phyloP scores from a whole-genome alignment of 2,113 vertebrate species.

The Myotis lucifugus region DNA sequence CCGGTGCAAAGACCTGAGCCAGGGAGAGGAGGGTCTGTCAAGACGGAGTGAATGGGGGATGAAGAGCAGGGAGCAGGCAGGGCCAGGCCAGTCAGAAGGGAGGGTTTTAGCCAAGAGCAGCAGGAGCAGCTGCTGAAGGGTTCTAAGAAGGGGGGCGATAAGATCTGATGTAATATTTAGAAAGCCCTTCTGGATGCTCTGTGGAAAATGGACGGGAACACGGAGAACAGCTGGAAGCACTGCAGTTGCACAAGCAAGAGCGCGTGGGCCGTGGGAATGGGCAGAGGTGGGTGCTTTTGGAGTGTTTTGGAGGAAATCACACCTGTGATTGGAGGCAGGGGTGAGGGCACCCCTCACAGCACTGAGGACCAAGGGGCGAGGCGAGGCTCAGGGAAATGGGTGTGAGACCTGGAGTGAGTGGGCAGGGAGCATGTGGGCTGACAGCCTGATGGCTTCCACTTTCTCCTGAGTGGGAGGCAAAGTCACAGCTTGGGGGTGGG shows the following conservation, averaged over 20 bases:
- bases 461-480: not conserved
- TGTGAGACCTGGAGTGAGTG: not conserved
- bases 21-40: not conserved
- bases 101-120: not conserved
- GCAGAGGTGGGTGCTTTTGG: not conserved
- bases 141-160: not conserved
- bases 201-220: not conserved
- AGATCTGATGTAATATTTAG: not conserved
- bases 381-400: too few species aligned
- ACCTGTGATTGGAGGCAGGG: fast-evolving
- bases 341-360: not conserved
- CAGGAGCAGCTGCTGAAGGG: too few species aligned
- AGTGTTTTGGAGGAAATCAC: not conserved
- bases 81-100: not conserved
- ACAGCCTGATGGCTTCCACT: not conserved
- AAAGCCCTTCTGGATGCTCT: not conserved
- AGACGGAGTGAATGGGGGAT: not conserved
- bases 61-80: not conserved
- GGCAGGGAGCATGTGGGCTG: not conserved
- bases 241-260: fast-evolving
- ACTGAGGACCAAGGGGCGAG: not conserved
- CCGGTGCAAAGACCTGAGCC: not conserved
- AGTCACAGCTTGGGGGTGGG: not conserved
- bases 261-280: fast-evolving
- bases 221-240: not conserved